Evolutionary conservation across 2,797 vertebrate species (phyloP).

Genomic region (Heterohyrax brucei): DNA sequence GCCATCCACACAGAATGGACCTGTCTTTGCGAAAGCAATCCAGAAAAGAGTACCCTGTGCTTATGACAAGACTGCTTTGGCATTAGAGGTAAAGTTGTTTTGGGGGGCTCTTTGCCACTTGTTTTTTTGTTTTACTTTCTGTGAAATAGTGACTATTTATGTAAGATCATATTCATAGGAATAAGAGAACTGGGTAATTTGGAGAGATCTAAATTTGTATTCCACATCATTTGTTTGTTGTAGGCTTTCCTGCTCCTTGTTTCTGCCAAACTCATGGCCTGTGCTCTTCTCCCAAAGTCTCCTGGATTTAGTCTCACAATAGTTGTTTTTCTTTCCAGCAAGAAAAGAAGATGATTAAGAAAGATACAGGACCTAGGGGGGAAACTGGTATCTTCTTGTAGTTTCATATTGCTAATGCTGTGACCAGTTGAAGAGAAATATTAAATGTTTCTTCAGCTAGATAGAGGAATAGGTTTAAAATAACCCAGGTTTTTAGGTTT

Average conservation of each 20-base stretch:
- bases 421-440: constrained; percentile 25
- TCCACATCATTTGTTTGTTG: neutral
- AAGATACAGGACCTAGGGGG: neutral
- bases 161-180: constrained; percentile 9
- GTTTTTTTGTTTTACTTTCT: constrained; percentile 47
- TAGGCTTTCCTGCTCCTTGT: neutral
- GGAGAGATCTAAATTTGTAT: neutral
- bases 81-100: constrained; percentile 94
- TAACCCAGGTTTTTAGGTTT: neutral
- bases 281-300: neutral
- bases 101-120: constrained; percentile 45
- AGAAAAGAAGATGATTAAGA: constrained; percentile 41
- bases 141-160: neutral
- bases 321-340: constrained; percentile 22
- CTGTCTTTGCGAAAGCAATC: constrained; percentile 98
- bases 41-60: constrained; percentile 99
- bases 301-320: neutral
- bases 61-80: constrained; percentile 99
- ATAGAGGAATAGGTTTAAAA: neutral
- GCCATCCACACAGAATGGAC: constrained; percentile 97
- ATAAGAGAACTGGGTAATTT: neutral
- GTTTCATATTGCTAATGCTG: neutral
- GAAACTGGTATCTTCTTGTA: neutral
- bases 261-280: neutral
- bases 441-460: neutral